A percentile compares a stretch with the other conserved stretches of the same genome.
These are phyloP conservation scores for Serilophus lunatus DNA, from an alignment of 2,113 vertebrate species.

Conservation along the genomic window DNA sequence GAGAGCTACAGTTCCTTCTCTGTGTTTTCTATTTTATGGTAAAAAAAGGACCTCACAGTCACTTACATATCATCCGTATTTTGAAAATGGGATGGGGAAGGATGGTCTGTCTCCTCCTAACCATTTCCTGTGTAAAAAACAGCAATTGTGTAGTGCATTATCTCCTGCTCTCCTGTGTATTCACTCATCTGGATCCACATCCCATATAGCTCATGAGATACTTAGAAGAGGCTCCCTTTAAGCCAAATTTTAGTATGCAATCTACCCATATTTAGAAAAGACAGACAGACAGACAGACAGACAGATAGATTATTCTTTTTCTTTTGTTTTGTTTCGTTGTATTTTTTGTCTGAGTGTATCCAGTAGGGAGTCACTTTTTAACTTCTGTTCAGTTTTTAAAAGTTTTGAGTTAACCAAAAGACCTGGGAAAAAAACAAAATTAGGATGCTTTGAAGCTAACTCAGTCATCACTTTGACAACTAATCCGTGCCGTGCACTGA, in stretches of 20 bases:
- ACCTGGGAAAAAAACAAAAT: neutral
- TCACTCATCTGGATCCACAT: neutral
- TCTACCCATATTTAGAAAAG: neutral
- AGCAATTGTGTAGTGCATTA: neutral
- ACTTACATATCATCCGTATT: neutral
- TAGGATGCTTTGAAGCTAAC: neutral
- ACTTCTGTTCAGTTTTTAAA: neutral
- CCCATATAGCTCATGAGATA: neutral
- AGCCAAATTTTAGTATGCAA: neutral
- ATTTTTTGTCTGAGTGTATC: neutral
- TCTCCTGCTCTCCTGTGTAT: neutral
- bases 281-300: no score
- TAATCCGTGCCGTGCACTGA: neutral
- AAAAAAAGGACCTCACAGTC: neutral
- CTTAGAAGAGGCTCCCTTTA: neutral
- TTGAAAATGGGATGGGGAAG: neutral
- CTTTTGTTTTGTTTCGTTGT: no score
- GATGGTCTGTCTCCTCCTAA: neutral
- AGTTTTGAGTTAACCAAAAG: neutral
- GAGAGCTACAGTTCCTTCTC: neutral
- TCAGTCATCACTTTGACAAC: neutral
- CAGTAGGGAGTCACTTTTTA: neutral
- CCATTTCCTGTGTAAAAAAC: neutral
- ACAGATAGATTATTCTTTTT: neutral
- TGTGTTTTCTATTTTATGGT: neutral